These are phyloP conservation scores for Dendronephthya gigantea DNA, from an alignment of 64 coral and sea anemone species.

Conservation along the genomic window DNA sequence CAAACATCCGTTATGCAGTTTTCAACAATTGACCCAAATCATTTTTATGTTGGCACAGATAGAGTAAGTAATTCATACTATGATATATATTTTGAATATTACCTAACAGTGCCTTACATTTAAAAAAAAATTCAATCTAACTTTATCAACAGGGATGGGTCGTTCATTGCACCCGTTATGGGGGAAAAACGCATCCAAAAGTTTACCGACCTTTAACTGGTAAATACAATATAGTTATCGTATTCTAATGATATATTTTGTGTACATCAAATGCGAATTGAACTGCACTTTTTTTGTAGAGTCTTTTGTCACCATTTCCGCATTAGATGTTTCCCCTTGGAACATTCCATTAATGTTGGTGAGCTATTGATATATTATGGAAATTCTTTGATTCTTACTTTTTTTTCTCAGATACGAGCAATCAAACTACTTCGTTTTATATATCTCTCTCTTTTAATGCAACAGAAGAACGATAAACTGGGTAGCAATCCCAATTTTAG, in stretches of 20 bases:
- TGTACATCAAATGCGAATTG: too few relatives aligned
- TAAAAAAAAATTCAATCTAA: background rate
- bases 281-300: background rate
- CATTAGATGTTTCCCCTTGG: background rate
- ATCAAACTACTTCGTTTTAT: too few relatives aligned
- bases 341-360: background rate
- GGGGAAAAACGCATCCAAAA: background rate
- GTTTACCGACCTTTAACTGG: background rate
- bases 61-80: background rate
- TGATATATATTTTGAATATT: background rate
- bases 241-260: too few relatives aligned
- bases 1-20: slow-evolving; percentile 4
- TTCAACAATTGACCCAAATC: background rate
- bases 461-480: too few relatives aligned
- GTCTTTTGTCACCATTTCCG: background rate
- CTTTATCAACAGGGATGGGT: background rate
- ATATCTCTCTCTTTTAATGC: too few relatives aligned
- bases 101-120: too few relatives aligned
- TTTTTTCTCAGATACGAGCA: too few relatives aligned
- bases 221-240: background rate
- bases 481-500: too few relatives aligned
- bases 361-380: background rate
- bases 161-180: slow-evolving; percentile 1
- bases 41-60: background rate
- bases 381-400: too few relatives aligned